Base-by-base conservation (phyloP, 2,888 invertebrate species). In the Globia sparganii region DNA sequence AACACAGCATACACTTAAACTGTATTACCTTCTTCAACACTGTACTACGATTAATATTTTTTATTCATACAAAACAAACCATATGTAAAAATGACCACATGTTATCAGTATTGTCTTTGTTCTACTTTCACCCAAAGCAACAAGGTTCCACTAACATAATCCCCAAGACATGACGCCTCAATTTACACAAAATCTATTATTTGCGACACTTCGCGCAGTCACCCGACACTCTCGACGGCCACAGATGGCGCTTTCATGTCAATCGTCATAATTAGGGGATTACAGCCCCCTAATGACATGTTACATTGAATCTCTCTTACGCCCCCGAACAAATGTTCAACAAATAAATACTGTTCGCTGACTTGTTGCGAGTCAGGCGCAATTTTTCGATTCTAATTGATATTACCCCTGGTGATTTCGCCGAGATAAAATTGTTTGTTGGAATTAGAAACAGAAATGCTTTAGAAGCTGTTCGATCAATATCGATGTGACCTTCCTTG, bases 201-300 rank as follows among this genome's bases (percentile, higher is more conserved):
- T 81, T 84, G 86, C 84, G 83, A 88, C 89, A 89, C 89, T 88
- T 86, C 86, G 83, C 84, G 89, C 90, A 90, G 95, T 92, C 94
- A 96, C 91, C 94, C 94, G 96, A 96, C 96, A 96, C 96, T 95
- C 94, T 88, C 92, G 87, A 83, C 91, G 88, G 93, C 95, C 95
- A 95, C 96, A 96, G 96, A 96, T 96, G 96, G 95, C 90, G 95
- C 95, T 94, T 96, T 96, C 92, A 96, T 96, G 96, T 95, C 96
- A 96, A 96, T 96, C 94, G 96, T 95, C 96, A 95, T 96, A 96
- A 96, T 96, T 96, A 96, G 96, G 94, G 96, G 96, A 96, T 96
- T 96, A 95, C 91, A 91, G 86, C 92, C 94, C 95, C 94, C 94
- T 96, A 95, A 96, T 95, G 95, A 95, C 95, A 95, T 92, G 95